Evolutionary conservation across 2,113 vertebrate species (phyloP).

Genomic region (Mobula birostris): DNA sequence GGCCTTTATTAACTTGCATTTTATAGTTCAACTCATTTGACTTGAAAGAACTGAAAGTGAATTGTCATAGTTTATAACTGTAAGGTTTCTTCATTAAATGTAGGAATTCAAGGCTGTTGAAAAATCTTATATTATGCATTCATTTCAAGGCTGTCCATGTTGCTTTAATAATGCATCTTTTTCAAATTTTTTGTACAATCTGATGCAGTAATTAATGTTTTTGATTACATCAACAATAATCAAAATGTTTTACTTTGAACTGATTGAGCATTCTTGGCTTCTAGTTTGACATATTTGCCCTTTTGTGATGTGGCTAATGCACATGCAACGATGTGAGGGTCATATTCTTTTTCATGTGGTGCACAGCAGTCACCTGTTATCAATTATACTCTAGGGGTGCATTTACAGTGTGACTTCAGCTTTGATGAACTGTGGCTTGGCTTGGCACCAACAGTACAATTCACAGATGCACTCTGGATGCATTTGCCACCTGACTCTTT

Average conservation of each 20-base stretch:
- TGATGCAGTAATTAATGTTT: slow-evolving; percentile 12
- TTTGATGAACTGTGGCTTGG: not conserved
- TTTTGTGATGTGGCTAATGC: slow-evolving; percentile 26
- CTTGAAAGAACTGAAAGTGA: slow-evolving; percentile 2
- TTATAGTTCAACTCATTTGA: not conserved
- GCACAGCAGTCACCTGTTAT: slow-evolving; percentile 29
- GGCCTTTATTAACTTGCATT: not conserved
- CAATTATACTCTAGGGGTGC: slow-evolving; percentile 6
- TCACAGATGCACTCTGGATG: not conserved
- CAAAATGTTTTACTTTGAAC: slow-evolving; percentile 25
- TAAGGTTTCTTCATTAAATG: slow-evolving; percentile 27
- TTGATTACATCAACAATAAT: slow-evolving; percentile 14
- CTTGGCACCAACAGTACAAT: not conserved
- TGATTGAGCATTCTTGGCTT: slow-evolving; percentile 15
- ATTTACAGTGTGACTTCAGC: slow-evolving; percentile 12
- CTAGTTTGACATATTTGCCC: not conserved
- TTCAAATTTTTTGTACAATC: slow-evolving; percentile 1
- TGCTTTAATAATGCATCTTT: slow-evolving; percentile 8
- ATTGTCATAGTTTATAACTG: slow-evolving; percentile 10
- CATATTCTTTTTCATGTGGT: slow-evolving; percentile 11
- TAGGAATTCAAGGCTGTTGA: slow-evolving; percentile 14
- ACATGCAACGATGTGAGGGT: slow-evolving; percentile 17
- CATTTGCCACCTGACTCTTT: not conserved
- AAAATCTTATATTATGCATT: slow-evolving; percentile 19
- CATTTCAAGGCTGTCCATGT: slow-evolving; percentile 16